Percentiles rank a stretch among this genome's conserved stretches.
phyloP scores from a whole-genome alignment of 2,797 vertebrate genomes.

The Tokudaia tokunoshimensis region DNA sequence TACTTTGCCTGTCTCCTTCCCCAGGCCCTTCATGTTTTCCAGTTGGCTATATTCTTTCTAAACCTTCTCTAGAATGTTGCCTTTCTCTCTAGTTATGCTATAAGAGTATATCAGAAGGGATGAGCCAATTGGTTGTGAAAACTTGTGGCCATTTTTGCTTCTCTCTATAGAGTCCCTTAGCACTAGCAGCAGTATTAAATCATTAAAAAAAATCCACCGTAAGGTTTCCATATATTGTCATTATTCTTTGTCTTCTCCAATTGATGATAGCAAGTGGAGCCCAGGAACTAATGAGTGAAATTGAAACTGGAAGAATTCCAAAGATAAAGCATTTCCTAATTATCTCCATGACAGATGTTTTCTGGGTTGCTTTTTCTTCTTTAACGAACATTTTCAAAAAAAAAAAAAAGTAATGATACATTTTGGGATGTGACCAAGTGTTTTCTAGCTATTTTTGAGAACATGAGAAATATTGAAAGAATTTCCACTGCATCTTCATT shows the following conservation, averaged over 20 bases:
- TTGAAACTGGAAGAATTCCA: not conserved
- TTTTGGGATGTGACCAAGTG: constrained; percentile 27
- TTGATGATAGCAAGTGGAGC: not conserved
- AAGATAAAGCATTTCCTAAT: constrained; percentile 5
- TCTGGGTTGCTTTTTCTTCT: not conserved
- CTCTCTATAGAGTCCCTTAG: not conserved
- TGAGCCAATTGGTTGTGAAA: not conserved
- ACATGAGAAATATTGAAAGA: constrained; percentile 63
- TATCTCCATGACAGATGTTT: not conserved
- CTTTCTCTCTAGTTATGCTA: not conserved
- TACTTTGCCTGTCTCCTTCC: accelerated
- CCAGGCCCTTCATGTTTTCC: accelerated
- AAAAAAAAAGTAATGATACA: not conserved
- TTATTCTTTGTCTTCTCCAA: not conserved
- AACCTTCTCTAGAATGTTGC: not conserved
- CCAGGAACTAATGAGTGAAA: not conserved
- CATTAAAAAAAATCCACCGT: not conserved
- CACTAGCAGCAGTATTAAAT: not conserved
- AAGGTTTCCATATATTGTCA: not conserved
- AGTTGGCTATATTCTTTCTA: not conserved
- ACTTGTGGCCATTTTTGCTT: not conserved
- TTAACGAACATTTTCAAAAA: constrained; percentile 25
- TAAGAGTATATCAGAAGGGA: not conserved
- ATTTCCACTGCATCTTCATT: constrained; percentile 79
- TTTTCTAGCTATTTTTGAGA: constrained; percentile 73